phyloP scores from a whole-genome alignment of 1,140 invertebrate genomes.

The Drosophila baimaii region DNA sequence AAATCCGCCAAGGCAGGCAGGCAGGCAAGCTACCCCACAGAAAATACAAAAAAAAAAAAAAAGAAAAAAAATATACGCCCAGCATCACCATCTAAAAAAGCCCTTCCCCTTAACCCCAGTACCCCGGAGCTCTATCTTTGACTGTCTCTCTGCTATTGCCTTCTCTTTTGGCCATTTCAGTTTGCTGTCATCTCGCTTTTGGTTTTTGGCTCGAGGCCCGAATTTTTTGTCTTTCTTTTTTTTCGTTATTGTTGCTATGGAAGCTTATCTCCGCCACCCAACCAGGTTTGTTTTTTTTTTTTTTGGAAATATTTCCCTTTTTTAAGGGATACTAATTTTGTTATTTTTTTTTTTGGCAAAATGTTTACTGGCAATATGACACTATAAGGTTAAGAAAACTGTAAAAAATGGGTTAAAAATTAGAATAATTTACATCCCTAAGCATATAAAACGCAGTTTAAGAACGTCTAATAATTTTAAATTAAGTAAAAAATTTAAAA shows the following conservation, averaged over 20 bases:
- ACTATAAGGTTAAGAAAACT: too few relatives aligned
- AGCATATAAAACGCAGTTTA: too few relatives aligned
- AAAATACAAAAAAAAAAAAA: background rate
- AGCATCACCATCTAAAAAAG: constrained; percentile 14
- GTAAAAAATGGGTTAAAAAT: too few relatives aligned
- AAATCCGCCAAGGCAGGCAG: constrained; percentile 70
- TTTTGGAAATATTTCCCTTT: constrained; percentile 8
- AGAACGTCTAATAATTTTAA: too few relatives aligned
- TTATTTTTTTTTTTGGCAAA: background rate
- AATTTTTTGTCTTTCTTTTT: constrained; percentile 36
- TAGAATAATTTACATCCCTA: too few relatives aligned
- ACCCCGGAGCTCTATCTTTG: constrained; percentile 7
- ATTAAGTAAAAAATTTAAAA: too few relatives aligned
- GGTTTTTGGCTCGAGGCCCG: constrained; percentile 47
- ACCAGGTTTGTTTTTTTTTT: background rate
- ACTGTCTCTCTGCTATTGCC: constrained; percentile 30
- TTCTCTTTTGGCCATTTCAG: constrained; percentile 32
- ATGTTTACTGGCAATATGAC: too few relatives aligned
- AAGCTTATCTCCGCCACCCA: constrained; percentile 56
- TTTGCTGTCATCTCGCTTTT: constrained; percentile 60
- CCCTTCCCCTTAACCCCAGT: background rate
- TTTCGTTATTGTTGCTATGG: constrained; percentile 43
- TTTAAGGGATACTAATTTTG: constrained; percentile 26
- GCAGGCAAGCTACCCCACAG: constrained; percentile 4
- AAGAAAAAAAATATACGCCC: background rate